These are phyloP conservation scores for Hirtodrosophila cameraria DNA, from an alignment of 2,888 invertebrate species.

Conservation along the genomic window DNA sequence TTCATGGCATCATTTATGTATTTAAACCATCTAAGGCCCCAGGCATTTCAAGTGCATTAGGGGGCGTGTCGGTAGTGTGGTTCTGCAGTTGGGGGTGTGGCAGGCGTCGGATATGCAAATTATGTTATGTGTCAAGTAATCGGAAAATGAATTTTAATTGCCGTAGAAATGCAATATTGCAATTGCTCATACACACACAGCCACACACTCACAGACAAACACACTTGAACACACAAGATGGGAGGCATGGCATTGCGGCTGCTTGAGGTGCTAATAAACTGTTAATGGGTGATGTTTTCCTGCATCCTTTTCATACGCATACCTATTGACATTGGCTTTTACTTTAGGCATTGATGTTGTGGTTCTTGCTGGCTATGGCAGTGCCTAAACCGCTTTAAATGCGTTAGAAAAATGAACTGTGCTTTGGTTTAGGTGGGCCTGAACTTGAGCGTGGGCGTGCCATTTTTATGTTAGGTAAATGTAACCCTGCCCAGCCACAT, in stretches of 20 bases:
- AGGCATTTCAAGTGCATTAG: conserved; percentile 27
- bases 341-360: too few species aligned
- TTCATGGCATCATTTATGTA: conserved; percentile 65
- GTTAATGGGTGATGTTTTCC: conserved; percentile 43
- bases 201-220: not conserved
- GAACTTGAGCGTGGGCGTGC: not conserved
- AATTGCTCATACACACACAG: conserved; percentile 35
- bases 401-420: conserved; percentile 38
- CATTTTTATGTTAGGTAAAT: conserved; percentile 5
- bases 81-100: conserved; percentile 9
- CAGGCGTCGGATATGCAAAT: conserved; percentile 81
- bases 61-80: not conserved
- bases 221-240: too few species aligned
- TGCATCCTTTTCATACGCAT: not conserved
- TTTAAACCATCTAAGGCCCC: conserved; percentile 65
- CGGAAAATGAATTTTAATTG: conserved; percentile 84
- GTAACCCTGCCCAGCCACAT: conserved; percentile 48
- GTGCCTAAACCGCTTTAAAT: conserved; percentile 29
- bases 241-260: not conserved
- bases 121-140: conserved; percentile 83
- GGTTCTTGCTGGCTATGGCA: conserved; percentile 4
- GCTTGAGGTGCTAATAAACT: conserved; percentile 62
- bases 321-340: not conserved
- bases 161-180: conserved; percentile 76
- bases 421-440: not conserved